Base-by-base conservation (phyloP, 2,113 vertebrate species). In the Ophiodon elongatus region DNA sequence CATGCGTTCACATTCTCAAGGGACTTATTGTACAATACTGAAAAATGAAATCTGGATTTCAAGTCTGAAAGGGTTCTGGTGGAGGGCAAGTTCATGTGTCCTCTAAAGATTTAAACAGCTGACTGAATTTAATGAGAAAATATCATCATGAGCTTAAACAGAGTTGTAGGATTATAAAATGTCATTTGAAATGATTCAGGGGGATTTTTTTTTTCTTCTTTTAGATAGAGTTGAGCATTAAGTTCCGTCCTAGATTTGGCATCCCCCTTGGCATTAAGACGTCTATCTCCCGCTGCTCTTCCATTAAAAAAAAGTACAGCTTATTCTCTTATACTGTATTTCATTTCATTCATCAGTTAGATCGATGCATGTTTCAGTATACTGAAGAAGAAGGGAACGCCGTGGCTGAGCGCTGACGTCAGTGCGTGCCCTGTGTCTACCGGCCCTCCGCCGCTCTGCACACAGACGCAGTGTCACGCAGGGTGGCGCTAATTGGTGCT, bases 401-500 rank as follows among this genome's bases (percentile, higher is more conserved):
- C 70, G 66, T 68, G 4, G 43, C 76, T 71, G 27, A 60, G 75
- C n/a, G n/a, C 21, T 84, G 83, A 85, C 37, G 35, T 80, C 70
- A 72, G 56, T 17, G 83, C 50, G 56, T 17, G 83, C 50, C 27
- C 63, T 31, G 75, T 29, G 76, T 90, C 56, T 8, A 62, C 45
- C 19, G 74, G 45, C 69, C 27, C 77, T 67, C 14, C 56, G 71
- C 52, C 1, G 39, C 27, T 73, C 62, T 7, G 62, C 23, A 73
- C 73, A 60, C 74, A 72, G 66, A 86, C 13, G 14, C 75, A 39
- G 56, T 7, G 68, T 76, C 82, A 74, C 57, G 65, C 68, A 65
- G 73, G 73, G 84, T 39, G 76, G 57, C 45, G 41, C 76, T 90
- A 90, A 91, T 73, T 84, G 83, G 60, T 52, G 76, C 71, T 85